These are phyloP conservation scores for Bursaphelenchus okinawaensis DNA, from an alignment of 2,888 invertebrate species.

Conservation along the genomic window DNA sequence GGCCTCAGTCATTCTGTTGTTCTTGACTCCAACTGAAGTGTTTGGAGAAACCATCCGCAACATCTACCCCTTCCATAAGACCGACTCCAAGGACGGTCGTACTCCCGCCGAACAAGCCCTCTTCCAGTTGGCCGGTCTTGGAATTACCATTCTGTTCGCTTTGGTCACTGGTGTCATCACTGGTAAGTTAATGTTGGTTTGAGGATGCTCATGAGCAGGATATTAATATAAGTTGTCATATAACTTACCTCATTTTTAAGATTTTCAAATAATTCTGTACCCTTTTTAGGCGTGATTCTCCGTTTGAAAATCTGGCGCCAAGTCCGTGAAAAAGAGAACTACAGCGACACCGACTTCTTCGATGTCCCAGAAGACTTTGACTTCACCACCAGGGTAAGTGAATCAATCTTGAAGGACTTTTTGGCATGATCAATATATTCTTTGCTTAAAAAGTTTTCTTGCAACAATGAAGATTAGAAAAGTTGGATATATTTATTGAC, in stretches of 20 bases:
- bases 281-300: constrained; percentile 38
- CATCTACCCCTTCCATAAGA: constrained; percentile 36
- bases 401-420: constrained; percentile 7
- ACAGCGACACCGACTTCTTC: constrained; percentile 50
- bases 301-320: constrained; percentile 41
- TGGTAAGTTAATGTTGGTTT: constrained; percentile 31
- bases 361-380: constrained; percentile 52
- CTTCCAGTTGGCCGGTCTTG: constrained; percentile 72
- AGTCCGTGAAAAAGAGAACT: constrained; percentile 40
- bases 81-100: constrained; percentile 61
- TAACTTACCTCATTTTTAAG: no score
- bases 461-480: no score
- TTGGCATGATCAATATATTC: no score
- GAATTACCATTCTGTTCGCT: constrained; percentile 70
- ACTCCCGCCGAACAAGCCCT: constrained; percentile 69
- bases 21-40: constrained; percentile 15
- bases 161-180: constrained; percentile 71
- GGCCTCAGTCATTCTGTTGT: constrained; percentile 22
- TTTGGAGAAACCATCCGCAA: constrained; percentile 17
- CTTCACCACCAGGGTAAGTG: constrained; percentile 46
- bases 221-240: no score
- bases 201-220: no score
- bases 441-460: no score
- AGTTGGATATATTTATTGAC: no score
- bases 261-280: no score